Evolutionary conservation across 2,888 invertebrate species (phyloP).

Genomic region (Hemithea aestivaria): DNA sequence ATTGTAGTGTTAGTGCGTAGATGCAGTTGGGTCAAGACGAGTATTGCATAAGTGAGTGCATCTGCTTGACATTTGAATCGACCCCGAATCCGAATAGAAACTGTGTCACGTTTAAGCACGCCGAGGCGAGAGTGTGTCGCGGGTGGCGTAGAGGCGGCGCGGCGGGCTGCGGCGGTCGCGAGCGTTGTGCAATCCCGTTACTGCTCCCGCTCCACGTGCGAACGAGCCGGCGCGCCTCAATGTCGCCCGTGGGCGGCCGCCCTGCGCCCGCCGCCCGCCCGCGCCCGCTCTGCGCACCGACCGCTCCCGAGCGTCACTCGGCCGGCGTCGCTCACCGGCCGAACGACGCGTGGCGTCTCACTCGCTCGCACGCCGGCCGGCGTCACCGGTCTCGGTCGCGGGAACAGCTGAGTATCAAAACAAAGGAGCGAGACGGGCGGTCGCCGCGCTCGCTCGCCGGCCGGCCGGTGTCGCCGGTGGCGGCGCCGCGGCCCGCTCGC

Average conservation of each 20-base stretch:
- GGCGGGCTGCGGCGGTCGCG: constrained; percentile 29
- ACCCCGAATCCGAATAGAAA: constrained; percentile 79
- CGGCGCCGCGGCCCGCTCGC: constrained; percentile 49
- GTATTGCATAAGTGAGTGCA: constrained; percentile 75
- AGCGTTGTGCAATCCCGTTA: constrained; percentile 78
- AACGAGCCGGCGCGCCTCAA: constrained; percentile 71
- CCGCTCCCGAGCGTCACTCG: constrained; percentile 43
- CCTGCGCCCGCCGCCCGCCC: constrained; percentile 38
- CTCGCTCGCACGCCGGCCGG: constrained; percentile 46
- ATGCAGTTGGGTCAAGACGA: constrained; percentile 53
- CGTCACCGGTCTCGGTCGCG: constrained; percentile 45
- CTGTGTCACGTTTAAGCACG: constrained; percentile 72
- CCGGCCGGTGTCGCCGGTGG: constrained; percentile 71
- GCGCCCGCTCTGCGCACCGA: constrained; percentile 61
- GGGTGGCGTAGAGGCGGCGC: constrained; percentile 30
- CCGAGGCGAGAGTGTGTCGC: constrained; percentile 55
- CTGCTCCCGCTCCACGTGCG: constrained; percentile 70
- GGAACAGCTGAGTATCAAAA: constrained; percentile 79
- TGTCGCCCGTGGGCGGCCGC: constrained; percentile 71
- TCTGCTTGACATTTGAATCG: constrained; percentile 79
- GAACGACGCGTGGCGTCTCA: constrained; percentile 32
- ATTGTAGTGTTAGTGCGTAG: constrained; percentile 22
- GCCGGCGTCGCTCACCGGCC: too few relatives aligned
- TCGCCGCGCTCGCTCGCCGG: constrained; percentile 75
- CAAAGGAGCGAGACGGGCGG: constrained; percentile 76